These are phyloP conservation scores for Corythornis cristatus DNA, from an alignment of 2,113 vertebrate genomes.

Conservation along the genomic window DNA sequence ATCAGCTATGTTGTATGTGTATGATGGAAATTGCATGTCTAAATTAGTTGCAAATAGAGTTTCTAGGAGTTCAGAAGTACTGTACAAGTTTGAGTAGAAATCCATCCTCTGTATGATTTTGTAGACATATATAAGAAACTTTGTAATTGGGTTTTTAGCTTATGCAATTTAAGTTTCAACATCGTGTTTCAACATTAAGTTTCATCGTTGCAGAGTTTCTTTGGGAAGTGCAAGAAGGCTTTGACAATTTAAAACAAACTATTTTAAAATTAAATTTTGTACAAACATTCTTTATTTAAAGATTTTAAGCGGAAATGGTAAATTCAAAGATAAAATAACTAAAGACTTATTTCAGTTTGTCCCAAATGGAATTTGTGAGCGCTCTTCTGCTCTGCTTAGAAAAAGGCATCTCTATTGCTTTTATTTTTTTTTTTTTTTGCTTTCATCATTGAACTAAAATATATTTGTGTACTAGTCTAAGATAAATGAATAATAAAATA, in stretches of 20 bases:
- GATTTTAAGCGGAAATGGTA: not conserved
- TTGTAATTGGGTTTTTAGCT: not conserved
- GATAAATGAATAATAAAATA: not conserved
- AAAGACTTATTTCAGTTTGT: not conserved
- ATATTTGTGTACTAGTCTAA: not conserved
- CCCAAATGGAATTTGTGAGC: rapidly evolving
- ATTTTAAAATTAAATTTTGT: not conserved
- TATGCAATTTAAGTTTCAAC: not conserved
- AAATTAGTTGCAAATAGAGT: not conserved
- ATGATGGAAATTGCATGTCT: not conserved
- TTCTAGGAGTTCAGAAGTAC: not conserved
- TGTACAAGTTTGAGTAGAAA: not conserved
- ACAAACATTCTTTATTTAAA: not conserved
- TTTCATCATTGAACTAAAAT: not conserved
- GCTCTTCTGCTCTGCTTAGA: not conserved
- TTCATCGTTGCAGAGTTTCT: not conserved
- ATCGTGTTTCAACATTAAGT: not conserved
- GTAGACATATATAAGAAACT: not conserved
- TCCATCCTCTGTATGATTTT: not conserved
- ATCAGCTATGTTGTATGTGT: not conserved
- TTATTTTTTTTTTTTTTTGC: not conserved
- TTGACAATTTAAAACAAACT: not conserved
- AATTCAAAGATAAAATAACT: not conserved
- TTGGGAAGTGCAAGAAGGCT: not conserved
- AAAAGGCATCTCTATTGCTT: not conserved